Evolutionary conservation across 2,797 vertebrate genomes (phyloP).

Genomic region (Pangasius mekongensis): DNA sequence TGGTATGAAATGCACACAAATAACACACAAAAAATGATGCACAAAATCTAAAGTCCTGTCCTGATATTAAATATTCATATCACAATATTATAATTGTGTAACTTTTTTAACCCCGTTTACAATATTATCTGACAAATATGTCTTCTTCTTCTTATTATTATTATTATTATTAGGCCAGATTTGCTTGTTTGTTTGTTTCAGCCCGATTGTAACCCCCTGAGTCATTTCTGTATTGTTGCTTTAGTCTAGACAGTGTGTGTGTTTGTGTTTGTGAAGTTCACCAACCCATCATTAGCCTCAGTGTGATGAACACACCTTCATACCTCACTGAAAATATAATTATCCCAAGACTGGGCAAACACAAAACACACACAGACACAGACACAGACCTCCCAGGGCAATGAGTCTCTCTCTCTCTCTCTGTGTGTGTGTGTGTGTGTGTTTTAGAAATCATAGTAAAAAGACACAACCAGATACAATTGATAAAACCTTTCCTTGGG

Average conservation of each 20-base stretch:
- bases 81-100: neutral
- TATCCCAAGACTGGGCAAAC: constrained; percentile 65
- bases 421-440: neutral
- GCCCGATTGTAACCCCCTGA: neutral
- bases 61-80: neutral
- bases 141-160: constrained; percentile 31
- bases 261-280: constrained; percentile 42
- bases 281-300: constrained; percentile 51
- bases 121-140: neutral
- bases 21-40: neutral
- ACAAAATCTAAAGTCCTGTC: neutral
- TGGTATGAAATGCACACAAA: neutral
- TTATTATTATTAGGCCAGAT: neutral
- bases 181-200: constrained; percentile 4
- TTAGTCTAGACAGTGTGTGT: constrained; percentile 48
- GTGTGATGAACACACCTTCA: constrained; percentile 57
- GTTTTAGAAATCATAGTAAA: constrained; percentile 7
- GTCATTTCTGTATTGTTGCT: constrained; percentile 24
- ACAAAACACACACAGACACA: constrained; percentile 31
- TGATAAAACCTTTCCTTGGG: neutral
- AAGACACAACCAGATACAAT: neutral
- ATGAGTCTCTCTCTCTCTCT: constrained; percentile 17
- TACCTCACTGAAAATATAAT: constrained; percentile 58
- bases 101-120: neutral
- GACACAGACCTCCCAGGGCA: constrained; percentile 14